Evolutionary conservation across 1,140 invertebrate species (phyloP).

Genomic region (Phortica variegata): DNA sequence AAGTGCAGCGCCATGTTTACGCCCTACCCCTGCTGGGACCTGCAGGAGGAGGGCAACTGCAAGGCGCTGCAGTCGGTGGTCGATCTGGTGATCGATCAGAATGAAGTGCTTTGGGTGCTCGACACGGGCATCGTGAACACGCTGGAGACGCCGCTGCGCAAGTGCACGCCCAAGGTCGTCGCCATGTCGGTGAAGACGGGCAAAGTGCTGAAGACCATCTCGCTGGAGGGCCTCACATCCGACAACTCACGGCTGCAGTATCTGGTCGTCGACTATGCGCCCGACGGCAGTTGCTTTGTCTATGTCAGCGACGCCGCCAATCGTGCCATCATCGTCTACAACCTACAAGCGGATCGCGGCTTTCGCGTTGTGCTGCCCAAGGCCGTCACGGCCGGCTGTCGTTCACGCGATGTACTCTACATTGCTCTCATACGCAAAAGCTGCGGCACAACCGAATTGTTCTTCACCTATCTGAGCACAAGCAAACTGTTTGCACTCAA

Average conservation of each 20-base stretch:
- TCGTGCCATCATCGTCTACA: conserved; percentile 65
- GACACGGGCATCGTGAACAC: conserved; percentile 64
- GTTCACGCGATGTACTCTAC: conserved; percentile 63
- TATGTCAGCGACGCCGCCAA: conserved; percentile 67
- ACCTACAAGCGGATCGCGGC: conserved; percentile 62
- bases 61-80: conserved; percentile 63
- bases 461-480: conserved; percentile 64
- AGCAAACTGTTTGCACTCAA: conserved; percentile 61
- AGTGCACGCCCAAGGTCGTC: conserved; percentile 62
- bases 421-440: conserved; percentile 59
- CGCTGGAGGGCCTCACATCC: conserved; percentile 60
- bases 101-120: conserved; percentile 62
- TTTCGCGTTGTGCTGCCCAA: conserved; percentile 64
- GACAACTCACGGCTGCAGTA: conserved; percentile 62
- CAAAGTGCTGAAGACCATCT: conserved; percentile 62
- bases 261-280: conserved; percentile 62
- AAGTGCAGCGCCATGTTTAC: conserved; percentile 56
- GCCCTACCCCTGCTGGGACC: conserved; percentile 64
- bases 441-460: conserved; percentile 60
- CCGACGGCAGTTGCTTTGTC: conserved; percentile 60
- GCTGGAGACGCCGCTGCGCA: conserved; percentile 59
- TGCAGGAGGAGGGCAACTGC: conserved; percentile 64
- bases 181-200: conserved; percentile 61
- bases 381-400: conserved; percentile 54
- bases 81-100: conserved; percentile 62